Evolutionary conservation across 2,888 invertebrate genomes (phyloP), one percentile per base, ranked within the genome.

Genomic region (Eudemis profundana): DNA sequence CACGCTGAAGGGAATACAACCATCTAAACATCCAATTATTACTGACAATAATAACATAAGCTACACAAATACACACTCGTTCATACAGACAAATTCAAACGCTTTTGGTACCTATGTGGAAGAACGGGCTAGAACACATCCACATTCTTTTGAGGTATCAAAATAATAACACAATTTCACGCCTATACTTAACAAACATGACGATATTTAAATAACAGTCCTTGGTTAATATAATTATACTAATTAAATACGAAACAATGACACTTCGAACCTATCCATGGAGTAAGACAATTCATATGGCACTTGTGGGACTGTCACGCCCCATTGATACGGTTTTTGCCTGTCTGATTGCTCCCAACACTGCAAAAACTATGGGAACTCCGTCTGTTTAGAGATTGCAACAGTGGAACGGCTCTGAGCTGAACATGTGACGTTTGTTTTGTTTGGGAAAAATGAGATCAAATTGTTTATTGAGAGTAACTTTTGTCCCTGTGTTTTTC

Each of bases 291-390:
- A 54, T 61, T 33, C 66, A 49, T 59, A 57, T 23, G 33, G 56
- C 42, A 49, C 49, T 17, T 46, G 56, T 49, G 63, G 40, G 57
- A 57, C 60, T 21, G 17, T 36, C 8, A 15, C 4, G 21, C 36
- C 67, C 61, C 73, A 82, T 82, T 83, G 75, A 81, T 66, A 7
- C 65, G 50, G 70, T 85, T 86, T 81, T 85, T 86, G 72, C 69
- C 7, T 15, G 61, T 65, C 68, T 27, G 64, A 74, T 80, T 80
- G 79, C 75, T 75, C 17, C 10, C 51, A 53, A 36, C 69, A 66
- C 49, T 8, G 61, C 70, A 75, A 80, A 86, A 87, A 84, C 74
- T 73, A 79, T 87, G 86, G 71, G 86, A 87, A 86, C 78, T 75
- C 40, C 14, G 47, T 29, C 40, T 23, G 15, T 33, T 40, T 47